Evolutionary conservation across 35 echinoderm and acorn worm genomes (phyloP).

Genomic region (Lytechinus pictus): DNA sequence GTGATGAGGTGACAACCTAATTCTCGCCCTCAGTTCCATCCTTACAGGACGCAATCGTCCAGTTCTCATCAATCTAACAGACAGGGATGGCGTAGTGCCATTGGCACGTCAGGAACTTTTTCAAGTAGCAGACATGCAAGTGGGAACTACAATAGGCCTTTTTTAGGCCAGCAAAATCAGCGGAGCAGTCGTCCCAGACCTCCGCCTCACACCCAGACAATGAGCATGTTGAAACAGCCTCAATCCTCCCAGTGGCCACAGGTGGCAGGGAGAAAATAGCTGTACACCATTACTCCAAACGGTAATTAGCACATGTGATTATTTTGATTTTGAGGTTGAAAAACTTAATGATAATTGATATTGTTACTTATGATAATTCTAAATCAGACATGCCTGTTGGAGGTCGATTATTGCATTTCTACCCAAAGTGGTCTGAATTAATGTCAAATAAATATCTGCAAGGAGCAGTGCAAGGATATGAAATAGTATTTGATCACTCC

Average conservation of each 20-base stretch:
- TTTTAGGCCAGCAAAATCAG: not conserved
- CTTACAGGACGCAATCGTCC: not conserved
- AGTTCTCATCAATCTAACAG: too few species aligned
- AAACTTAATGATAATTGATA: not conserved
- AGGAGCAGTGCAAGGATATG: conserved; percentile 49
- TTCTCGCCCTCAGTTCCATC: not conserved
- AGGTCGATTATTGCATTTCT: conserved; percentile 66
- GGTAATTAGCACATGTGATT: not conserved
- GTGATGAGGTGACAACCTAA: too few species aligned
- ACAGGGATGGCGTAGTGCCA: too few species aligned
- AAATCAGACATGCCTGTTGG: conserved; percentile 35
- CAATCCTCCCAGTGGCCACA: too few species aligned
- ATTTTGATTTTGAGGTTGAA: not conserved
- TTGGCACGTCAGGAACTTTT: too few species aligned
- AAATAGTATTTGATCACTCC: conserved; percentile 48
- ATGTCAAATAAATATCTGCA: not conserved
- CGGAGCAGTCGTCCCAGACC: not conserved
- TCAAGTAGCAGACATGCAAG: not conserved
- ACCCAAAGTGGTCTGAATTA: too few species aligned
- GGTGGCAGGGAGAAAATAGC: too few species aligned
- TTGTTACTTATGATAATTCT: not conserved
- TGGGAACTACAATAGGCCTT: conserved; percentile 4
- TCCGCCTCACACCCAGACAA: too few species aligned
- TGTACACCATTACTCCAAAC: conserved; percentile 5
- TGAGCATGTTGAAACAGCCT: too few species aligned